Evolutionary conservation across 2,797 vertebrate species (phyloP).

Genomic region (Scarus forsteni): DNA sequence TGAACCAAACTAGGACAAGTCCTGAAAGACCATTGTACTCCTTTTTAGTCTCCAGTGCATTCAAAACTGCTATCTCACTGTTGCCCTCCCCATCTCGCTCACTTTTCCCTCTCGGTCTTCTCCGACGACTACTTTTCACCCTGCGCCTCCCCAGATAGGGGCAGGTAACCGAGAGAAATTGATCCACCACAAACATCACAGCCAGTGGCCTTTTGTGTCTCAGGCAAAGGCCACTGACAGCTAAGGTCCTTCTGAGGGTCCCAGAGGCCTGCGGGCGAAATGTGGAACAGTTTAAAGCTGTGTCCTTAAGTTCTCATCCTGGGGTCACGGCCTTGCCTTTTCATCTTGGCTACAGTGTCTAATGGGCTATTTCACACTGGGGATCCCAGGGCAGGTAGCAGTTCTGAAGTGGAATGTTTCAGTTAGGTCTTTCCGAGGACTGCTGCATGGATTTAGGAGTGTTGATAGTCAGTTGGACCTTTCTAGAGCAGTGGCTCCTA

Average conservation of each 20-base stretch:
- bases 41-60: conserved; percentile 74
- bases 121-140: conserved; percentile 28
- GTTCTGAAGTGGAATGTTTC: conserved; percentile 7
- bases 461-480: too few relatives aligned
- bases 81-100: conserved; percentile 53
- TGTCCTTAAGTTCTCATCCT: conserved; percentile 17
- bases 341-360: conserved; percentile 12
- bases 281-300: conserved; percentile 26
- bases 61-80: conserved; percentile 78
- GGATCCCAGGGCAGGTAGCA: conserved; percentile 8
- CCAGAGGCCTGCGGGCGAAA: conserved; percentile 15
- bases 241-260: conserved; percentile 23
- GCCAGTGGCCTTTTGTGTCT: conserved; percentile 39
- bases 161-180: conserved; percentile 27
- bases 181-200: conserved; percentile 43
- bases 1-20: conserved; percentile 77
- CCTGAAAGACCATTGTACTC: conserved; percentile 81
- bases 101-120: conserved; percentile 31
- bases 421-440: neutral
- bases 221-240: conserved; percentile 11
- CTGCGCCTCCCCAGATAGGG: conserved; percentile 9
- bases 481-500: too few relatives aligned
- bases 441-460: too few relatives aligned
- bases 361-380: conserved; percentile 10
- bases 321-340: neutral